A percentile compares a stretch with the other conserved stretches of the same genome.
Conservation (phyloP, 2,797 vertebrate genomes). For the Amphiprion clarkii region DNA sequence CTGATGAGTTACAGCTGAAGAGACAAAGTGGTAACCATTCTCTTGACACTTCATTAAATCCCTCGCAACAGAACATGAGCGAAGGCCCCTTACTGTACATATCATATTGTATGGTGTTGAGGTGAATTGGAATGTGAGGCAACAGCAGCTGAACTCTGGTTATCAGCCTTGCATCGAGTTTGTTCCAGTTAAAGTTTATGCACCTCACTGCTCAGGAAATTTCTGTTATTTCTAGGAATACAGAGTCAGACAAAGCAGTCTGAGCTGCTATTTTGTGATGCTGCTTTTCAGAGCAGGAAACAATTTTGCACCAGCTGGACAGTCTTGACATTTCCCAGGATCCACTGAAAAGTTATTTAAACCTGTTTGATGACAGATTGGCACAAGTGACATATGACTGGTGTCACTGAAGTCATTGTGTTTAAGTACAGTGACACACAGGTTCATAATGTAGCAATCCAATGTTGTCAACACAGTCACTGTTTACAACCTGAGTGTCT, state of each 20-base stretch:
- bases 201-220: background rate
- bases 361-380: background rate
- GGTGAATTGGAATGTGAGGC: conserved; percentile 29
- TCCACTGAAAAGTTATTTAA: background rate
- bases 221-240: conserved; percentile 17
- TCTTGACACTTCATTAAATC: conserved; percentile 62
- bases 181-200: conserved; percentile 8
- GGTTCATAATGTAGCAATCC: too few relatives aligned
- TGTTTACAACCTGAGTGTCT: too few relatives aligned
- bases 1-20: conserved; percentile 68
- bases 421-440: too few relatives aligned
- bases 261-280: conserved; percentile 24
- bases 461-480: too few relatives aligned
- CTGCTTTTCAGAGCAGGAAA: conserved; percentile 17
- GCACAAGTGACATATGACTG: too few relatives aligned
- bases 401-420: too few relatives aligned
- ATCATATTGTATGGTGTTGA: conserved; percentile 14
- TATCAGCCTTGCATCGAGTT: conserved; percentile 26
- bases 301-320: conserved; percentile 20
- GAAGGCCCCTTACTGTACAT: conserved; percentile 26
- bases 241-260: conserved; percentile 6
- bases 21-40: conserved; percentile 67
- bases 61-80: conserved; percentile 48
- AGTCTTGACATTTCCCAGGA: conserved; percentile 20
- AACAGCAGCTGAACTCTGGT: conserved; percentile 17